These are phyloP conservation scores for Conopomorpha cramerella DNA, from an alignment of 1,140 invertebrate genomes.

Conservation along the genomic window DNA sequence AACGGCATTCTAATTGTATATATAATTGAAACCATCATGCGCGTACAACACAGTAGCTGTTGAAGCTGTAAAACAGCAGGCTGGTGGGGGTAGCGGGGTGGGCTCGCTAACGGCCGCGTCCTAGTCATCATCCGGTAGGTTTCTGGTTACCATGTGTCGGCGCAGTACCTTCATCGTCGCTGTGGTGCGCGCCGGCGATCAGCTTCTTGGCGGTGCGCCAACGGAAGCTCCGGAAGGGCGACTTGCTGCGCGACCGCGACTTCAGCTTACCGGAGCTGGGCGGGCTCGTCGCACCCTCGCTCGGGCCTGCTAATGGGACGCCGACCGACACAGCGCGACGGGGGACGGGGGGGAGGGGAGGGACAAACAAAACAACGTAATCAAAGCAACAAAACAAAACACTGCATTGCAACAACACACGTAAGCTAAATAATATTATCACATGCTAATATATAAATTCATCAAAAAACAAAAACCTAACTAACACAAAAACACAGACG, in stretches of 20 bases:
- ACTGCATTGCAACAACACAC: conserved; percentile 39
- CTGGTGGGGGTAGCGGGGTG: no score
- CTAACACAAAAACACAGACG: conserved; percentile 32
- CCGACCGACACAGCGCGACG: no score
- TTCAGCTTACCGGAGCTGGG: conserved; percentile 65
- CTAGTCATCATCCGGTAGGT: no score
- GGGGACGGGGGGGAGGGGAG: conserved; percentile 2
- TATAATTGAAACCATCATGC: no score
- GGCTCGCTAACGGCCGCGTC: no score
- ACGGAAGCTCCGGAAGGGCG: conserved; percentile 87
- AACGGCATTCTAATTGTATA: no score
- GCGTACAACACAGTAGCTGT: no score
- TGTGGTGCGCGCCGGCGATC: conserved; percentile 66
- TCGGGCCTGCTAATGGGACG: conserved; percentile 27
- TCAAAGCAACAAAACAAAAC: conserved; percentile 53
- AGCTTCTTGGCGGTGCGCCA: conserved; percentile 71
- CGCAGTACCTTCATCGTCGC: conserved; percentile 74
- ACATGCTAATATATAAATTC: conserved; percentile 21
- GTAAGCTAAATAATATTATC: conserved; percentile 32
- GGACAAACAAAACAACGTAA: conserved; percentile 26
- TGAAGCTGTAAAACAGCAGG: no score
- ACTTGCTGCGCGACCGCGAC: conserved; percentile 84
- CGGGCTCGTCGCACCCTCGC: conserved; percentile 36
- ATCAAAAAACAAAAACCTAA: no score
- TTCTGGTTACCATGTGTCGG: background rate